Evolutionary conservation across 2,888 invertebrate species (phyloP).

Genomic region (Heteropelma amictum): DNA sequence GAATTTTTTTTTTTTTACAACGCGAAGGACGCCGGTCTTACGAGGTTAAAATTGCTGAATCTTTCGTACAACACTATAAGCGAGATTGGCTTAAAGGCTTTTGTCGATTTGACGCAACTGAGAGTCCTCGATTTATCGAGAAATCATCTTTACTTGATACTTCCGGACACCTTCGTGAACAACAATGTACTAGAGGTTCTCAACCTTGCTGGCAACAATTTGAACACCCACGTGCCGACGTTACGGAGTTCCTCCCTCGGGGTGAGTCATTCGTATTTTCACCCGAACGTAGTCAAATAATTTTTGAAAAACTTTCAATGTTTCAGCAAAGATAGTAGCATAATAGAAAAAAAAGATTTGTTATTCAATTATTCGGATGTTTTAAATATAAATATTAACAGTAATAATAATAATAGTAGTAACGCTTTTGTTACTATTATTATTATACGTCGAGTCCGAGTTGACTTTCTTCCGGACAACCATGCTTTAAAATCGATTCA

Average conservation of each 20-base stretch:
- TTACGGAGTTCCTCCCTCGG: constrained; percentile 65
- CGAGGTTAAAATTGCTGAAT: constrained; percentile 74
- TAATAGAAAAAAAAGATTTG: too few relatives aligned
- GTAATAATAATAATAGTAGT: too few relatives aligned
- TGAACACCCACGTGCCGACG: constrained; percentile 69
- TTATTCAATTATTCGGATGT: too few relatives aligned
- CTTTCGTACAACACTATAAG: constrained; percentile 78
- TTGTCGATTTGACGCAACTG: constrained; percentile 77
- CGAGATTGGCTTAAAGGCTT: constrained; percentile 77
- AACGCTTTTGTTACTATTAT: too few relatives aligned
- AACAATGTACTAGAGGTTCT: constrained; percentile 70
- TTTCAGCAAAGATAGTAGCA: too few relatives aligned
- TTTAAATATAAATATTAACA: too few relatives aligned
- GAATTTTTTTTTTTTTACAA: background rate
- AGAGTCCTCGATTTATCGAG: constrained; percentile 77
- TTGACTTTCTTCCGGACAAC: background rate
- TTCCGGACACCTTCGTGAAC: constrained; percentile 75
- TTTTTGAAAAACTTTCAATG: too few relatives aligned
- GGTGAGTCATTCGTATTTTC: constrained; percentile 58
- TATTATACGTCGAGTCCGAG: too few relatives aligned
- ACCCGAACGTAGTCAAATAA: too few relatives aligned
- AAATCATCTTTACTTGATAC: constrained; percentile 77
- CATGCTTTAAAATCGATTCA: constrained; percentile 44
- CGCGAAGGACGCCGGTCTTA: constrained; percentile 67
- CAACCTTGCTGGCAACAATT: constrained; percentile 72